Evolutionary conservation across 64 coral and sea anemone genomes (phyloP), one percentile per base, ranked within the genome.

Genomic region (Dendrophyllia cribrosa): DNA sequence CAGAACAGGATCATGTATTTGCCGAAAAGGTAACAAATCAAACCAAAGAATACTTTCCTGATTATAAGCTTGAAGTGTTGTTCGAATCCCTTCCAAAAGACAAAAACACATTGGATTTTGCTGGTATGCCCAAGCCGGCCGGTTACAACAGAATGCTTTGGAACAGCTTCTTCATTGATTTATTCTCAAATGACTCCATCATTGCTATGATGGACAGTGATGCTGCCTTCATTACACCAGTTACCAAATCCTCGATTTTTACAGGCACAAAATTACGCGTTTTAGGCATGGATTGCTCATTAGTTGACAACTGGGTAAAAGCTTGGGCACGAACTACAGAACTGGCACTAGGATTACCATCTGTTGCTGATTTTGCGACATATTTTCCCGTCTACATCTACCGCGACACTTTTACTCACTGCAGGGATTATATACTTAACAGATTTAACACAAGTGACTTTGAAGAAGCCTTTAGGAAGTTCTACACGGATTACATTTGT

Each of bases 91-190:
- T 93, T 1, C 91, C 91, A 24, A 77, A 76, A 17, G 46, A 93
- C 82, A 3, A 16, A 51, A 67, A 19, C 25, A 51, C 78, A 10
- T 63, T 93, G n/a, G 58, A 86, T 4, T 86, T 86, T 60, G 17
- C 69, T 45, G 70, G 58, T n/a, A 48, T 26, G 24, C 80, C 51
- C 10, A 74, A 51, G 7, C 6, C 52, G 5, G 19, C 82, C 12
- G 72, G 80, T 15, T 93, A 93, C 70, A 93, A 93, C 34, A 82
- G 91, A 3, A 82, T 87, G 22, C 69, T 93, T 22, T 93, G 91
- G 91, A 93, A 82, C 83, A 93, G 91, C 53, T 93, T 93, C 49
- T 93, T 87, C 45, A 87, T 86, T 0, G 91, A 93, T 66, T 10
- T 64, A 21, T 93, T 77, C 44, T 87, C 91, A 24, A 58, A 93